Conservation (phyloP, 2,888 invertebrate genomes). For the Tetropium fuscum region DNA sequence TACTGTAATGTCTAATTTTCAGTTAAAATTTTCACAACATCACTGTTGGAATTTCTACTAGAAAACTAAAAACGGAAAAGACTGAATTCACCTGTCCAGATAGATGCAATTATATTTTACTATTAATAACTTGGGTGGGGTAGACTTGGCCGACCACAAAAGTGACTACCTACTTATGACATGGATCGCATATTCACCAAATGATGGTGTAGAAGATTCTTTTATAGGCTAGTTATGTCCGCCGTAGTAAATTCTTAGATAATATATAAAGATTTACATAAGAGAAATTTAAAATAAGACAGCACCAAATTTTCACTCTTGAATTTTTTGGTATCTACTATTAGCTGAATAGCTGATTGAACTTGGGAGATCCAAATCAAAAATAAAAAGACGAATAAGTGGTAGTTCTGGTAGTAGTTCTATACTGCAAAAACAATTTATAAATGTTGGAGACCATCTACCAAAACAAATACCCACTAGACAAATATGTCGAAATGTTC, state of each 20-base stretch:
- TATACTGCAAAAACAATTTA: not conserved
- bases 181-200: constrained; percentile 10
- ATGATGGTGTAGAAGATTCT: constrained; percentile 1
- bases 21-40: no score
- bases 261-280: constrained; percentile 4
- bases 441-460: constrained; percentile 8
- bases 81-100: not conserved
- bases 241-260: constrained; percentile 13
- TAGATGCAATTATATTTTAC: constrained; percentile 9
- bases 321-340: constrained; percentile 14
- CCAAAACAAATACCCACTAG: constrained; percentile 11
- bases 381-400: constrained; percentile 12
- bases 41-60: no score
- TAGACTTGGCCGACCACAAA: constrained; percentile 16
- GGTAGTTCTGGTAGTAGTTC: constrained; percentile 2
- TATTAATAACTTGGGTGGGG: constrained; percentile 6
- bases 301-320: no score
- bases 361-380: constrained; percentile 10
- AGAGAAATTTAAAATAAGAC: not conserved
- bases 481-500: constrained; percentile 9
- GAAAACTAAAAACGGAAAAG: not conserved
- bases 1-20: no score
- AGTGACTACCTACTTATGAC: constrained; percentile 19
- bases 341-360: constrained; percentile 14
- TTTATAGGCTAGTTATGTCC: no score